Evolutionary conservation across 2,888 invertebrate genomes (phyloP).

Genomic region (Clanis bilineata): DNA sequence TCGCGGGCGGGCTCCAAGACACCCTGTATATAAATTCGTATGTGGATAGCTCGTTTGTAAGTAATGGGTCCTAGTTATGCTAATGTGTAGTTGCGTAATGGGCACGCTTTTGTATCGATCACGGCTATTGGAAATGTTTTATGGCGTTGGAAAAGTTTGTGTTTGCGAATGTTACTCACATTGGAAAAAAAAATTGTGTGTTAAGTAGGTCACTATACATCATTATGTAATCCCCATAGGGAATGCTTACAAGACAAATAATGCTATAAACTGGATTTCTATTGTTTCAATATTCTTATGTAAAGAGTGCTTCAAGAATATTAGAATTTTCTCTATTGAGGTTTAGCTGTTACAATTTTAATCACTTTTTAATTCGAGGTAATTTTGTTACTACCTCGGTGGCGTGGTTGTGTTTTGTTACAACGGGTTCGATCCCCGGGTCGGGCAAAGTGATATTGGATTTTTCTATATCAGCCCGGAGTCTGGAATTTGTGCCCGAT

Average conservation of each 20-base stretch:
- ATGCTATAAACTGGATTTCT: background rate
- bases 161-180: background rate
- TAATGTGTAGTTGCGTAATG: conserved; percentile 33
- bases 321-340: background rate
- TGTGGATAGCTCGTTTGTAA: conserved; percentile 32
- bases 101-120: conserved; percentile 16
- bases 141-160: background rate
- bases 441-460: no score
- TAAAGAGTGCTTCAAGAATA: background rate
- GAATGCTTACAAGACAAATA: background rate
- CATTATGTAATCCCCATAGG: no score
- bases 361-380: no score
- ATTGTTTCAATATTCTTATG: background rate
- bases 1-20: conserved; percentile 29
- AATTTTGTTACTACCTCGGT: no score
- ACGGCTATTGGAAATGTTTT: background rate
- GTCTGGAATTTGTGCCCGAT: no score
- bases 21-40: conserved; percentile 19
- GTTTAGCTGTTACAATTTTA: no score
- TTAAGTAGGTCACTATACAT: background rate
- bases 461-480: no score
- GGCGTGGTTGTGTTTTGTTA: no score
- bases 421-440: no score
- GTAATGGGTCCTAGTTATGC: conserved; percentile 47
- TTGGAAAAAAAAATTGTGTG: background rate